Conservation (phyloP, 2,797 vertebrate species). For the Lophotriccus pileatus region DNA sequence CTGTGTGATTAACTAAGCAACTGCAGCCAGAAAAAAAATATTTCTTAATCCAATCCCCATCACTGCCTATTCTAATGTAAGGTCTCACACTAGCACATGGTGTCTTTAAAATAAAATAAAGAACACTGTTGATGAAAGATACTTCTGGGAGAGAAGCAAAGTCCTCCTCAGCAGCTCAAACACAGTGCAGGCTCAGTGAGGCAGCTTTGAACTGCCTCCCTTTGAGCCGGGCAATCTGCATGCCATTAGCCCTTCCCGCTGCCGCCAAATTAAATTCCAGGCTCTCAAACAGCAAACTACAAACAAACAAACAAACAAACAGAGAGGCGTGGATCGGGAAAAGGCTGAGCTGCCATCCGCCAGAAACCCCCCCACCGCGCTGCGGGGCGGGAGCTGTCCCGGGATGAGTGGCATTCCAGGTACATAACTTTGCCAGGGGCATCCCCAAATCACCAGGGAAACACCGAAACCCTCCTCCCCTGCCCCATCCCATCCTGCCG, state of each 20-base stretch:
- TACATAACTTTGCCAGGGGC: fast-evolving
- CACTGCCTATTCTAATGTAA: not conserved
- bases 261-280: not conserved
- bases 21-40: not conserved
- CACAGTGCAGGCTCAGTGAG: fast-evolving
- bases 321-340: not conserved
- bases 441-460: not conserved
- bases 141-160: not conserved
- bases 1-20: not conserved
- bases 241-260: not conserved
- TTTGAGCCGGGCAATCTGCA: not conserved
- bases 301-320: slow-evolving; percentile 48
- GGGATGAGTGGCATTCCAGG: not conserved
- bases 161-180: not conserved
- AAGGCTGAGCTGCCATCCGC: not conserved
- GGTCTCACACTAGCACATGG: not conserved
- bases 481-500: not conserved
- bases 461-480: fast-evolving
- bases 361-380: not conserved
- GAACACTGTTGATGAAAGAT: not conserved
- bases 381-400: not conserved
- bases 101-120: not conserved
- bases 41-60: not conserved
- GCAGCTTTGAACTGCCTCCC: not conserved
- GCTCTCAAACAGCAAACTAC: slow-evolving; percentile 7